Base-by-base conservation (phyloP, 2,888 invertebrate genomes). In the Drosophila helvetica region DNA sequence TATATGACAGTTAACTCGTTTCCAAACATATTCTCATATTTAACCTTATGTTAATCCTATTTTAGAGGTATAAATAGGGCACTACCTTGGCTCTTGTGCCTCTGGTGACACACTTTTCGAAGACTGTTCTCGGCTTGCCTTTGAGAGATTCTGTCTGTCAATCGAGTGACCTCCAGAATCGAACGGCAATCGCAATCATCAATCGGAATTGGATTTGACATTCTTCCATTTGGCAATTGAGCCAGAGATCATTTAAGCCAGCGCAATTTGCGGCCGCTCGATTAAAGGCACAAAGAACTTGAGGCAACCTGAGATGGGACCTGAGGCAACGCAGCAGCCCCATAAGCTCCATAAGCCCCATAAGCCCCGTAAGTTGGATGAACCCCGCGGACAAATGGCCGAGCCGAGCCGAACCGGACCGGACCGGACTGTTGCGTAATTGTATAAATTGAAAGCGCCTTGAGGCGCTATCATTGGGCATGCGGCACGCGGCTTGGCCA, bases 371-470 rank as follows among this genome's bases (percentile, higher is more conserved):
- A 19, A 45, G 45, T 38, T 38, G 42, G 61, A 62, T 58, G 38
- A 43, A 46, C 62, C 10, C 19, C 15, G 22, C 33, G 55, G 15
- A 38, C 66, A 25, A 46, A 53, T 38, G 8, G 62, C 12, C 47
- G 15, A 38, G 60, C 54, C n/a, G n/a, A n/a, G n/a, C n/a, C n/a
- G n/a, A n/a, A n/a, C n/a, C n/a, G n/a, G n/a, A n/a, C n/a, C n/a
- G n/a, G n/a, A n/a, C n/a, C 42, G 56, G 55, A 65, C 62, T 66
- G 63, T 79, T 87, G 77, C 83, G 80, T 74, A 85, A 88, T 85
- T 85, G 85, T 61, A 75, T 86, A 75, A 85, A 85, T 85, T 85
- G 85, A 85, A 85, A 88, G 43, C 77, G 86, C 85, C 85, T 85
- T 85, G 85, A 76, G 84, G 73, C 72, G 77, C 75, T 85, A 85